phyloP scores from a whole-genome alignment of 2,888 invertebrate genomes.

The Volucella zonaria region DNA sequence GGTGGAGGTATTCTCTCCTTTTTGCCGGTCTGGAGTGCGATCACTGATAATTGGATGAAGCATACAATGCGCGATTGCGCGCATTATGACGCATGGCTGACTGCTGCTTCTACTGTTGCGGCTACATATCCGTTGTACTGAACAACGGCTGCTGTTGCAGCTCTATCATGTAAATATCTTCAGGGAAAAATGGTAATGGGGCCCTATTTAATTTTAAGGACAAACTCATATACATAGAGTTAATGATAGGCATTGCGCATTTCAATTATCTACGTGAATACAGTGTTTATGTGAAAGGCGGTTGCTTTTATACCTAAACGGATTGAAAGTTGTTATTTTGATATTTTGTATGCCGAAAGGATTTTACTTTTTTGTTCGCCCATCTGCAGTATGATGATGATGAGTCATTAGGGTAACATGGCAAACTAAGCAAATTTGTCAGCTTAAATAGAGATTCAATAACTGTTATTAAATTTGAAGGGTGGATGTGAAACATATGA shows the following conservation, averaged over 20 bases:
- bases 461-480: slow-evolving; percentile 46
- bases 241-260: slow-evolving; percentile 71
- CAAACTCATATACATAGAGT: slow-evolving; percentile 66
- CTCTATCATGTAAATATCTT: slow-evolving; percentile 67
- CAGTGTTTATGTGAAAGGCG: slow-evolving; percentile 71
- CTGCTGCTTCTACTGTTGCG: slow-evolving; percentile 37
- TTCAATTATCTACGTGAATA: slow-evolving; percentile 71
- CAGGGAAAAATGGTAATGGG: slow-evolving; percentile 66
- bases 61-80: slow-evolving; percentile 50
- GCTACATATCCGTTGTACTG: background rate
- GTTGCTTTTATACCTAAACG: slow-evolving; percentile 63
- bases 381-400: slow-evolving; percentile 26
- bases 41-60: slow-evolving; percentile 69
- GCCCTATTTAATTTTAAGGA: slow-evolving; percentile 67
- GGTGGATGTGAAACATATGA: slow-evolving; percentile 11
- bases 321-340: slow-evolving; percentile 55
- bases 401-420: slow-evolving; percentile 69
- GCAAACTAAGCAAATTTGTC: slow-evolving; percentile 61
- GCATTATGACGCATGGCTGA: slow-evolving; percentile 65
- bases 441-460: slow-evolving; percentile 57
- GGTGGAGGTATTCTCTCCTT: slow-evolving; percentile 3
- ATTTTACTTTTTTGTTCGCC: too few relatives aligned
- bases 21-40: slow-evolving; percentile 25
- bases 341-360: background rate
- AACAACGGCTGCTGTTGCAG: slow-evolving; percentile 22